Evolutionary conservation across 2,888 invertebrate species (phyloP).

Genomic region (Pterobdella sp.): DNA sequence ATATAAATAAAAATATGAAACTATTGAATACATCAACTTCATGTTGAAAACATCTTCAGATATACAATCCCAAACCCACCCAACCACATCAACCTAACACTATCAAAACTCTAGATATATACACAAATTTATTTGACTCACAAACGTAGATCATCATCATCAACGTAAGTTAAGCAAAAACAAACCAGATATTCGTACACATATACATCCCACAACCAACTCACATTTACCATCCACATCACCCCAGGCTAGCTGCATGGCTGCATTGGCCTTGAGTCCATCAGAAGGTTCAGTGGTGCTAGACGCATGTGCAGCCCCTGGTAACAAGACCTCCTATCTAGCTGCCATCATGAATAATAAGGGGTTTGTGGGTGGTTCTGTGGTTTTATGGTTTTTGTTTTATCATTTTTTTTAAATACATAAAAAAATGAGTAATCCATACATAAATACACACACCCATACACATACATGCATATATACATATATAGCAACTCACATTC

Average conservation of each 20-base stretch:
- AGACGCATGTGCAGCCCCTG: slow-evolving; percentile 96
- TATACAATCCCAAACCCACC: background rate
- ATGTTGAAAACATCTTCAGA: background rate
- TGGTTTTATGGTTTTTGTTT: too few species aligned
- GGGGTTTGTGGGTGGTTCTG: slow-evolving; percentile 59
- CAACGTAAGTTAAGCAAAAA: background rate
- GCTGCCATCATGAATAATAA: slow-evolving; percentile 72
- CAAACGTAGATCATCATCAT: background rate
- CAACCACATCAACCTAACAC: background rate
- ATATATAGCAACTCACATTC: too few species aligned
- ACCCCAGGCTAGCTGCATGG: slow-evolving; percentile 77
- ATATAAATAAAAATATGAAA: too few species aligned
- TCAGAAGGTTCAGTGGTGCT: slow-evolving; percentile 65
- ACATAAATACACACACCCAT: too few species aligned
- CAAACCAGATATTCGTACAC: background rate
- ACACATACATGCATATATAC: too few species aligned
- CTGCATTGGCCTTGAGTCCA: slow-evolving; percentile 70
- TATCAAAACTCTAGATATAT: background rate
- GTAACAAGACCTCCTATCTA: slow-evolving; percentile 68
- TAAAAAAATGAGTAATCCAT: too few species aligned
- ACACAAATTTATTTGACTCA: background rate
- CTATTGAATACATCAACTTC: too few species aligned
- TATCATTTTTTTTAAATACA: too few species aligned
- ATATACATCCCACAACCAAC: background rate
- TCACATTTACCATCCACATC: background rate